phyloP scores from a whole-genome alignment of 2,888 invertebrate species.

The Bellardia pandia region DNA sequence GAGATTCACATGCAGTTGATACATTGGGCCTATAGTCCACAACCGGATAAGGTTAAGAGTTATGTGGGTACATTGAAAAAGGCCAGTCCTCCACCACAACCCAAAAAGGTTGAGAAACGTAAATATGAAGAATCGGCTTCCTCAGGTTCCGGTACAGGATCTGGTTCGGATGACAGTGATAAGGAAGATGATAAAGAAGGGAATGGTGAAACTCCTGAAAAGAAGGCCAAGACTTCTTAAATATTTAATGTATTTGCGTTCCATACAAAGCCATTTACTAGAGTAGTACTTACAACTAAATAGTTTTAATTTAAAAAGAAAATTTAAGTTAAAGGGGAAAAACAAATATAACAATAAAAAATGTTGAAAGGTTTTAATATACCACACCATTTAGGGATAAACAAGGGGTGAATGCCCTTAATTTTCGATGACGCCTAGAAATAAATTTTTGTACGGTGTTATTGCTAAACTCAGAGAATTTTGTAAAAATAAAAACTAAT shows the following conservation, averaged over 20 bases:
- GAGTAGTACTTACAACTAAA: constrained; percentile 64
- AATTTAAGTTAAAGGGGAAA: constrained; percentile 14
- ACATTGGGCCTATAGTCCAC: constrained; percentile 91
- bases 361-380: neutral
- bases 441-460: too few species aligned
- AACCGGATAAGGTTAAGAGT: constrained; percentile 88
- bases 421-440: too few species aligned
- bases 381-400: neutral
- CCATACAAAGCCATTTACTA: constrained; percentile 53
- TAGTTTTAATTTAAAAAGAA: constrained; percentile 54
- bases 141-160: constrained; percentile 63
- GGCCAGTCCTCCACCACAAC: constrained; percentile 33
- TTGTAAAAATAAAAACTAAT: constrained; percentile 11
- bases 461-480: neutral
- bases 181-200: constrained; percentile 58
- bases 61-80: constrained; percentile 82
- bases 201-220: constrained; percentile 74
- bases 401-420: neutral
- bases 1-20: constrained; percentile 88
- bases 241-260: constrained; percentile 31
- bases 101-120: constrained; percentile 82
- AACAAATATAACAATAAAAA: constrained; percentile 2
- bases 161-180: constrained; percentile 67
- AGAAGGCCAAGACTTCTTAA: constrained; percentile 75
- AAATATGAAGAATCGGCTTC: constrained; percentile 78